These are phyloP conservation scores for Riptortus pedestris DNA, from an alignment of 1,140 invertebrate species.

Conservation along the genomic window DNA sequence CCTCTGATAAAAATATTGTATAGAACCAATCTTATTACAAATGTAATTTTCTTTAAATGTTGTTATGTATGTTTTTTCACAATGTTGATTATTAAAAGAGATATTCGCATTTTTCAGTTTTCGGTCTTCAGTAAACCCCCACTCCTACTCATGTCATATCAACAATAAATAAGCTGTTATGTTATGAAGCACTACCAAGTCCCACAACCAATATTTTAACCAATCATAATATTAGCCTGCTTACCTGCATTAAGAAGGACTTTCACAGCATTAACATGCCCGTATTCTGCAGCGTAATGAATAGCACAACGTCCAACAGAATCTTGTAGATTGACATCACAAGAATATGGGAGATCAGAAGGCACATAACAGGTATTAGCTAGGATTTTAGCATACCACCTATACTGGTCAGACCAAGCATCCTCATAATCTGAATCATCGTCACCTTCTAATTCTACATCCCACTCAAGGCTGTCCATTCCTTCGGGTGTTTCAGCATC, in stretches of 20 bases:
- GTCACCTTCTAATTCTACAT: conserved; percentile 40
- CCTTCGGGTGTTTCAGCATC: conserved; percentile 46
- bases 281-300: conserved; percentile 49
- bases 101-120: too few species aligned
- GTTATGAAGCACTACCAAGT: too few species aligned
- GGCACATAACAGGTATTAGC: conserved; percentile 41
- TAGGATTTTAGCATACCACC: conserved; percentile 44
- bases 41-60: too few species aligned
- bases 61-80: too few species aligned
- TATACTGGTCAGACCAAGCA: conserved; percentile 31
- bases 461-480: conserved; percentile 50
- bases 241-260: conserved; percentile 37
- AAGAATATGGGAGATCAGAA: conserved; percentile 21
- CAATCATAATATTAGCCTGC: too few species aligned
- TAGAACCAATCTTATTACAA: too few species aligned
- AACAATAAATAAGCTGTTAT: too few species aligned
- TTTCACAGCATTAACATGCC: conserved; percentile 42
- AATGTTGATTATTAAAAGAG: too few species aligned
- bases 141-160: too few species aligned
- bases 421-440: conserved; percentile 32
- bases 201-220: too few species aligned
- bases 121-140: too few species aligned
- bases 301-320: conserved; percentile 43
- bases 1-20: too few species aligned
- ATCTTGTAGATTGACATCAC: conserved; percentile 43